Evolutionary conservation across 1,140 invertebrate species (phyloP).

Genomic region (Zaprionus africanus): DNA sequence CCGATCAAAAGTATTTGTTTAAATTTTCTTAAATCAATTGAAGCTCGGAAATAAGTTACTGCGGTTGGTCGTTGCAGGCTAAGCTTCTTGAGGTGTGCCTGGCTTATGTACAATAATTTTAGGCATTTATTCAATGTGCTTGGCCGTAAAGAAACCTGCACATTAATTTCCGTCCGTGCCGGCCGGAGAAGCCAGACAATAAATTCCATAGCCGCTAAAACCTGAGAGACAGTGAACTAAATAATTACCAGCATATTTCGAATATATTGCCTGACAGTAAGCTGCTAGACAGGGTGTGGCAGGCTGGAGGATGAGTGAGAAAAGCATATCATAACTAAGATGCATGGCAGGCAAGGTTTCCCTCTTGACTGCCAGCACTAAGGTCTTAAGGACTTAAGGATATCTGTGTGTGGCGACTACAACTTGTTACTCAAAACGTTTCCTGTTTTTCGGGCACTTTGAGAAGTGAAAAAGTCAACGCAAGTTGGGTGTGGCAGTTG

Average conservation of each 20-base stretch:
- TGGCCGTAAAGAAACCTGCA: conserved; percentile 49
- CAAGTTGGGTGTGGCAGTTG: conserved; percentile 24
- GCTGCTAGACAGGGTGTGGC: neutral
- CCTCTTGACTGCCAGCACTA: neutral
- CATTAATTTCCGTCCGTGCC: conserved; percentile 61
- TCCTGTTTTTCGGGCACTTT: neutral
- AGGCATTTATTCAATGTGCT: conserved; percentile 56
- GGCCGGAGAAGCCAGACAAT: conserved; percentile 54
- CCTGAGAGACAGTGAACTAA: conserved; percentile 76
- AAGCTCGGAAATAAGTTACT: neutral
- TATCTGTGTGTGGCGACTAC: conserved; percentile 36
- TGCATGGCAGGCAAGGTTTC: conserved; percentile 50
- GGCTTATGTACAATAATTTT: conserved; percentile 30
- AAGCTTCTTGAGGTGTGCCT: neutral
- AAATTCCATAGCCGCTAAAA: conserved; percentile 66
- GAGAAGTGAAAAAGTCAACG: conserved; percentile 18
- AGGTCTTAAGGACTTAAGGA: neutral
- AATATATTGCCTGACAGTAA: conserved; percentile 51
- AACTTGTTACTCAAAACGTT: conserved; percentile 63
- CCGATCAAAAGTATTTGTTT: no score
- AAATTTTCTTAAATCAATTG: neutral
- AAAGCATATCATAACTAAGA: conserved; percentile 67
- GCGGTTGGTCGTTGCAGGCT: neutral
- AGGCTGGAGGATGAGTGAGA: neutral
- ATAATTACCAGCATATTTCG: conserved; percentile 81